These are phyloP conservation scores for Epirrhoe tristata DNA, from an alignment of 2,888 invertebrate species.

Conservation along the genomic window DNA sequence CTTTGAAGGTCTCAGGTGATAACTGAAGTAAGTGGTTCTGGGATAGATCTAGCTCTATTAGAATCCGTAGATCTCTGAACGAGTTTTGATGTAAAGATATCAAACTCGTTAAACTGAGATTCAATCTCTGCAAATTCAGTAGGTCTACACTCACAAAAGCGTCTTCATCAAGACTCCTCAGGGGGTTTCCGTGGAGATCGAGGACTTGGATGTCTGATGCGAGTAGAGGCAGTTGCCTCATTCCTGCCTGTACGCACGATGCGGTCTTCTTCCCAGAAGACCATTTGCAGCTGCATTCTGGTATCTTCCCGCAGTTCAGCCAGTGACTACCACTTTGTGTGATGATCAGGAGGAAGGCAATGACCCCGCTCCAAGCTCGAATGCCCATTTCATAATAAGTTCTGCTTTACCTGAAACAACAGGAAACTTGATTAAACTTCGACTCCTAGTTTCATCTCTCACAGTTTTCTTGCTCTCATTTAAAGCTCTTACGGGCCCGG, in stretches of 20 bases:
- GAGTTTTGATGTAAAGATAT: conserved; percentile 91
- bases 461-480: neutral
- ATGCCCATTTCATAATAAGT: conserved; percentile 74
- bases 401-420: conserved; percentile 65
- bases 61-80: conserved; percentile 92
- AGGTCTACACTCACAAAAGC: conserved; percentile 92
- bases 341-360: conserved; percentile 63
- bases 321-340: conserved; percentile 86
- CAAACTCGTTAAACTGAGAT: conserved; percentile 90
- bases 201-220: conserved; percentile 87
- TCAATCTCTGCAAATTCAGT: conserved; percentile 93
- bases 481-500: neutral
- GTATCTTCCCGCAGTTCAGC: conserved; percentile 91
- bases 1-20: conserved; percentile 92
- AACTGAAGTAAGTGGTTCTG: conserved; percentile 91
- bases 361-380: conserved; percentile 67
- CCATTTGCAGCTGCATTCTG: conserved; percentile 95
- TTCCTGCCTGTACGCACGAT: conserved; percentile 91
- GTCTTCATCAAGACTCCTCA: conserved; percentile 89
- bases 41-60: conserved; percentile 94
- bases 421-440: neutral
- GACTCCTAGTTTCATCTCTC: neutral
- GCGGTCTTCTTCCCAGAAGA: conserved; percentile 96
- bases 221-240: conserved; percentile 88
- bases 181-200: conserved; percentile 92